phyloP scores from a whole-genome alignment of 2,888 invertebrate species.

The Omphaloscelis lunosa region DNA sequence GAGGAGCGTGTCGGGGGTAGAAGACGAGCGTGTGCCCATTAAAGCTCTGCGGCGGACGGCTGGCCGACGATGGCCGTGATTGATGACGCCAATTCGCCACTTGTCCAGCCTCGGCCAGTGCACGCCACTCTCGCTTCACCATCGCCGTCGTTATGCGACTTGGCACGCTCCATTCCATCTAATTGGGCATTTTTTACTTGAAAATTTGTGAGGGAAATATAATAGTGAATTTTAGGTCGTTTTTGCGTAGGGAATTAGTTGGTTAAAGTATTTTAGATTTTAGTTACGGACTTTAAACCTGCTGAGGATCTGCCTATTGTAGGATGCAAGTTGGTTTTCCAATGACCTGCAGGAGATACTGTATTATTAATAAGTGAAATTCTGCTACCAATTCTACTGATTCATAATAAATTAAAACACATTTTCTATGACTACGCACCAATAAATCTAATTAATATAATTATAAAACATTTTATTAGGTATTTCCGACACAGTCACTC shows the following conservation, averaged over 20 bases:
- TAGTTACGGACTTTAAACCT: background rate
- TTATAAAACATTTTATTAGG: slow-evolving; percentile 18
- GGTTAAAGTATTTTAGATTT: background rate
- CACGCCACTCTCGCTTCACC: slow-evolving; percentile 62
- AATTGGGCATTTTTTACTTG: slow-evolving; percentile 71
- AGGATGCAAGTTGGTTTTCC: background rate
- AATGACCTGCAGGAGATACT: background rate
- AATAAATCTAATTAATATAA: slow-evolving; percentile 21
- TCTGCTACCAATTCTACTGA: background rate
- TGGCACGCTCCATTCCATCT: slow-evolving; percentile 71
- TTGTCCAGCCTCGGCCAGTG: slow-evolving; percentile 74
- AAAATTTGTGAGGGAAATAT: slow-evolving; percentile 34
- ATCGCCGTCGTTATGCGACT: slow-evolving; percentile 67
- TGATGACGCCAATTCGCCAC: slow-evolving; percentile 88
- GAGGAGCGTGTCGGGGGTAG: slow-evolving; percentile 72
- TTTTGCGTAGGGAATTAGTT: slow-evolving; percentile 16
- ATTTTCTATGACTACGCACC: background rate
- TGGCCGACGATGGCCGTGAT: slow-evolving; percentile 75
- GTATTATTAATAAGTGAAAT: background rate
- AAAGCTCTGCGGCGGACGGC: slow-evolving; percentile 81
- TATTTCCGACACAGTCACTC: slow-evolving; percentile 59
- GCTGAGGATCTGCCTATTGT: background rate
- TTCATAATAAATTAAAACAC: background rate
- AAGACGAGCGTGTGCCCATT: slow-evolving; percentile 80
- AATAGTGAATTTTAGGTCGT: slow-evolving; percentile 7